Conservation (phyloP, 1,140 invertebrate species). For the Drosophila azteca region DNA sequence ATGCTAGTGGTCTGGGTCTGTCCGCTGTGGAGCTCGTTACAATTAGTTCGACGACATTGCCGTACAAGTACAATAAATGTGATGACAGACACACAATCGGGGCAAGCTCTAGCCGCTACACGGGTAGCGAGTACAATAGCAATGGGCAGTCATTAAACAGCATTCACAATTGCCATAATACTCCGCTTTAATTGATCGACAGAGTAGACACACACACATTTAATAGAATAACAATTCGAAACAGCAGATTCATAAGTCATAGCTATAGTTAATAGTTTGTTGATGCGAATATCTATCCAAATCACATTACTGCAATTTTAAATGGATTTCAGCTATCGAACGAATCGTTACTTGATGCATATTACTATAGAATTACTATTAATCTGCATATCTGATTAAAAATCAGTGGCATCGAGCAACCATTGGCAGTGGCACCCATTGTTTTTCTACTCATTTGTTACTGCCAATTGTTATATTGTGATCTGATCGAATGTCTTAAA, state of each 20-base stretch:
- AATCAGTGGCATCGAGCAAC: too few relatives aligned
- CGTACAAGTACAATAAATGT: slow-evolving; percentile 1
- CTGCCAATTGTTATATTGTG: too few relatives aligned
- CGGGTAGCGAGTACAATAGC: slow-evolving; percentile 49
- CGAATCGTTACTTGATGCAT: too few relatives aligned
- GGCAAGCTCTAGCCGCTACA: slow-evolving; percentile 17
- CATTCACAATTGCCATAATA: slow-evolving; percentile 29
- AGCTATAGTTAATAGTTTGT: background rate
- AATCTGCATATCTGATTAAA: too few relatives aligned
- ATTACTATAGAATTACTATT: too few relatives aligned
- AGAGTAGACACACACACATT: slow-evolving; percentile 21
- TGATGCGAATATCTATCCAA: too few relatives aligned
- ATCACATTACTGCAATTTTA: too few relatives aligned
- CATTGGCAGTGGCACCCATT: too few relatives aligned
- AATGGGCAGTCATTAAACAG: slow-evolving; percentile 37
- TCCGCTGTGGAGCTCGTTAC: slow-evolving; percentile 20
- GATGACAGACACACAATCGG: too few relatives aligned
- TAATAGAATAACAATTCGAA: slow-evolving; percentile 19
- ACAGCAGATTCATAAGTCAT: slow-evolving; percentile 5
- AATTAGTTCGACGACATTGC: slow-evolving; percentile 56
- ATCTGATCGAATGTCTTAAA: too few relatives aligned
- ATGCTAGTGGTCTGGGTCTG: background rate
- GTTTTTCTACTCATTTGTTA: too few relatives aligned
- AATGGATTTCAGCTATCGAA: too few relatives aligned
- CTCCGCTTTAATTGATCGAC: slow-evolving; percentile 40